Percentiles rank a stretch among this genome's conserved stretches.
phyloP scores from a whole-genome alignment of 2,113 vertebrate species.

The Arenaria interpres region DNA sequence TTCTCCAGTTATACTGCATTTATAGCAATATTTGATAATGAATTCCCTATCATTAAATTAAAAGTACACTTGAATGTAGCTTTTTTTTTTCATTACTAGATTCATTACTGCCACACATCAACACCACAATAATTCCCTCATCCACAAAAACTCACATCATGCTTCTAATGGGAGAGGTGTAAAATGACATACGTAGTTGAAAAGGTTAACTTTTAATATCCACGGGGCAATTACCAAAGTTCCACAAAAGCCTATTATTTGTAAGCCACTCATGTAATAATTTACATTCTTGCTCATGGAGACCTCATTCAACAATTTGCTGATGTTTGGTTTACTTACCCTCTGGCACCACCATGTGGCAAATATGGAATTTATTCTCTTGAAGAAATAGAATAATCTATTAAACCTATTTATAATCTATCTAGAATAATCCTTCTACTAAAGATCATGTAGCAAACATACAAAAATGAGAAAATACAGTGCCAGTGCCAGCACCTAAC shows the following conservation, averaged over 20 bases:
- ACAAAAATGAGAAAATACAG: not conserved
- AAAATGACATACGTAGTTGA: not conserved
- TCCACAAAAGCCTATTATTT: not conserved
- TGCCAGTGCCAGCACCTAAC: fast-evolving
- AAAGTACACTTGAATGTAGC: not conserved
- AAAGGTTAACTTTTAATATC: not conserved
- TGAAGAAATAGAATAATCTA: not conserved
- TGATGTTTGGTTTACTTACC: not conserved
- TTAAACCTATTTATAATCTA: too few species aligned
- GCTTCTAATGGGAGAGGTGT: not conserved
- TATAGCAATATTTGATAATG: not conserved
- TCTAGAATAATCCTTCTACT: not conserved
- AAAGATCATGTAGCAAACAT: not conserved
- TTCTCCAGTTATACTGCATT: not conserved
- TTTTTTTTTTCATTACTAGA: not conserved
- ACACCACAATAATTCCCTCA: not conserved
- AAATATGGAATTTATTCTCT: not conserved
- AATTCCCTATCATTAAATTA: not conserved
- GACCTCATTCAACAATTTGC: not conserved
- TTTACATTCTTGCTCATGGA: fast-evolving
- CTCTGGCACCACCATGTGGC: slow-evolving; percentile 49
- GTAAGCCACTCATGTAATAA: not conserved
- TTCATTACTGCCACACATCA: not conserved
- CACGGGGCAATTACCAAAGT: not conserved
- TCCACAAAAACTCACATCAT: not conserved